Percentiles rank a stretch among this genome's conserved stretches.
Evolutionary conservation across 2,113 vertebrate species (phyloP).

Genomic region (Ciconia maguari): DNA sequence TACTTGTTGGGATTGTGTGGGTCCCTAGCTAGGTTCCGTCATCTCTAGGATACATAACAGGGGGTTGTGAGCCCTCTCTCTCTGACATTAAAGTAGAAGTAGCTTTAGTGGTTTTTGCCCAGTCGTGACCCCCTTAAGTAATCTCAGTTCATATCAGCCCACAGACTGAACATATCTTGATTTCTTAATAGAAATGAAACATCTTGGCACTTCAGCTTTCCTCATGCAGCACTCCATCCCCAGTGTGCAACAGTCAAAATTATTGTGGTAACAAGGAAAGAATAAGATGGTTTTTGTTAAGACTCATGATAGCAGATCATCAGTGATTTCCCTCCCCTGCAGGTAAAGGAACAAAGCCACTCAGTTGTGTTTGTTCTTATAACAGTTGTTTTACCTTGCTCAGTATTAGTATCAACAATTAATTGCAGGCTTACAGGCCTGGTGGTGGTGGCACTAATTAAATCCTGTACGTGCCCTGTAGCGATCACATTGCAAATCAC

Average conservation of each 20-base stretch:
- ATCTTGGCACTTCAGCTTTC: neutral
- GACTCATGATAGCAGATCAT: neutral
- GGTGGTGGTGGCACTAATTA: slow-evolving; percentile 22
- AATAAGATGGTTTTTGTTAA: neutral
- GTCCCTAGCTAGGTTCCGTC: neutral
- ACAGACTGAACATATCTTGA: neutral
- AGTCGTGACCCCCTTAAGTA: neutral
- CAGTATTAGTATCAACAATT: slow-evolving; percentile 28
- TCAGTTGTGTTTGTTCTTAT: neutral
- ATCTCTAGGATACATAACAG: neutral
- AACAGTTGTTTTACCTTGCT: neutral
- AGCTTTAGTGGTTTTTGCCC: neutral
- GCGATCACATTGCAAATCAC: slow-evolving; percentile 40
- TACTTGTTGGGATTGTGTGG: neutral
- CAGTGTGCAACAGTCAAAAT: neutral
- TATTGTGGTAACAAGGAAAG: neutral
- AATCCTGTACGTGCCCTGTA: neutral
- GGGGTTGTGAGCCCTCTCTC: neutral
- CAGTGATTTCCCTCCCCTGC: neutral
- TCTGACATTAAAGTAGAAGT: neutral
- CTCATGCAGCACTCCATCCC: neutral
- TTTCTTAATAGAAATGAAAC: neutral
- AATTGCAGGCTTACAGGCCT: neutral
- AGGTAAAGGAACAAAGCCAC: neutral
- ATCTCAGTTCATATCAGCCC: neutral